Evolutionary conservation across 2,113 vertebrate genomes (phyloP).

Genomic region (Podarcis muralis): DNA sequence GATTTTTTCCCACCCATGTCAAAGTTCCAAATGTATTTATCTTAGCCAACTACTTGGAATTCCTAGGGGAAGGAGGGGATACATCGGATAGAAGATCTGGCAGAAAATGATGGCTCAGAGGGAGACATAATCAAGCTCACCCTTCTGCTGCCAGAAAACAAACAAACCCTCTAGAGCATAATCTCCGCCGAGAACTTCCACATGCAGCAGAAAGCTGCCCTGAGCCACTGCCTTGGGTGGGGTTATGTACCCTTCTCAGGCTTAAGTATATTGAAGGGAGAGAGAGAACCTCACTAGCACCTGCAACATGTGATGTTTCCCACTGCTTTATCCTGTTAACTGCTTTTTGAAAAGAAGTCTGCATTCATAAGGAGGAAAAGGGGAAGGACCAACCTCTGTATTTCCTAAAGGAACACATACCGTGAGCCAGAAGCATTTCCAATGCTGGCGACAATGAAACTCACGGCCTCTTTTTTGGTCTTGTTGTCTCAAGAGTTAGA

Average conservation of each 20-base stretch:
- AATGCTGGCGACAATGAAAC: slow-evolving; percentile 58
- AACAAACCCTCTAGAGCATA: background rate
- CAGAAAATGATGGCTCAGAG: no score
- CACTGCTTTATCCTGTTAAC: slow-evolving; percentile 64
- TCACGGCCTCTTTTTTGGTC: slow-evolving; percentile 64
- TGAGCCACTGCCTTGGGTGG: background rate
- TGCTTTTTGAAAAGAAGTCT: slow-evolving; percentile 45
- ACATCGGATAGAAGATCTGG: no score
- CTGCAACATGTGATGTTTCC: slow-evolving; percentile 62
- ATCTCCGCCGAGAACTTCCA: background rate
- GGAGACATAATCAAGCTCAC: background rate
- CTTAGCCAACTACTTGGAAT: no score
- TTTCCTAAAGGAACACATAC: slow-evolving; percentile 65
- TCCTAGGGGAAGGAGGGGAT: no score
- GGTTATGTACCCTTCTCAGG: background rate
- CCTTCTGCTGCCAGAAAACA: no score
- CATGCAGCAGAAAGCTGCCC: slow-evolving; percentile 24
- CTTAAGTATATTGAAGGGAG: no score
- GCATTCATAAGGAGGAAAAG: slow-evolving; percentile 55
- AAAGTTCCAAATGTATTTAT: no score
- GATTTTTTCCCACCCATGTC: no score
- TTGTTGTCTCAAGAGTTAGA: slow-evolving; percentile 79
- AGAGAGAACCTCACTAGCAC: slow-evolving; percentile 9
- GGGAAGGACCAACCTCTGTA: slow-evolving; percentile 66
- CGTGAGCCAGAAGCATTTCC: slow-evolving; percentile 69